Base-by-base conservation (phyloP, 2,113 vertebrate genomes). In the Leucosticte australis region DNA sequence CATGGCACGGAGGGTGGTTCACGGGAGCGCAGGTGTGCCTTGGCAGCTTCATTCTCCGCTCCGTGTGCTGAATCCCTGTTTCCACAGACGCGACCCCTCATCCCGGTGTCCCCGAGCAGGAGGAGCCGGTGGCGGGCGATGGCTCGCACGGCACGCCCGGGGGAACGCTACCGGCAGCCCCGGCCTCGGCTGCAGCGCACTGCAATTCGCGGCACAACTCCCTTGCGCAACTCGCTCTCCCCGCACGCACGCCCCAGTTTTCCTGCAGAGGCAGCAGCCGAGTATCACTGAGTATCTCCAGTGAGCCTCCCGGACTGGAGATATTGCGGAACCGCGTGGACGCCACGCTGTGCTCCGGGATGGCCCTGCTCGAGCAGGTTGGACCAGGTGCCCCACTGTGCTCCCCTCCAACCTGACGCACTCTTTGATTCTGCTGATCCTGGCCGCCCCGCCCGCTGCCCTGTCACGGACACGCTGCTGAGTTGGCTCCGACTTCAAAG, bases 1-100 rank as follows among this genome's bases (percentile, higher is more conserved):
- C 28, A 3, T 2, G 79, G 35, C 63, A 11, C 13, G 3, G 33
- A 0, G 22, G 35, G 6, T 3, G 44, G 7, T 4, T 17, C 19
- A 5, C 11, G 26, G 60, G 9, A 2, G 6, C 7, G n/a, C n/a
- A 3, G 2, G 4, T 2, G 4, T 5, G 20, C 59, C 44, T 11
- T 0, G 17, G 60, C 60, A 16, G 42, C 78, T 11, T 3, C 35
- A 1, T 4, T 30, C 65, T 7, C 12, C 7, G 21, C 46, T 24
- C 9, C 19, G 2, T 0, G 0, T 0, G 17, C 0, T 1, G 22
- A 26, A 12, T 2, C 59, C 42, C 7, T 7, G 15, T 41, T 44
- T 10, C 14, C 63, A 2, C 69, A 10, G 23, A 2, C 21, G 13
- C 37, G 5, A 15, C 3, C 47, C 73, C 7, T 11, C 5, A 2